phyloP scores from a whole-genome alignment of 2,113 vertebrate species.

The Carassius gibelio region DNA sequence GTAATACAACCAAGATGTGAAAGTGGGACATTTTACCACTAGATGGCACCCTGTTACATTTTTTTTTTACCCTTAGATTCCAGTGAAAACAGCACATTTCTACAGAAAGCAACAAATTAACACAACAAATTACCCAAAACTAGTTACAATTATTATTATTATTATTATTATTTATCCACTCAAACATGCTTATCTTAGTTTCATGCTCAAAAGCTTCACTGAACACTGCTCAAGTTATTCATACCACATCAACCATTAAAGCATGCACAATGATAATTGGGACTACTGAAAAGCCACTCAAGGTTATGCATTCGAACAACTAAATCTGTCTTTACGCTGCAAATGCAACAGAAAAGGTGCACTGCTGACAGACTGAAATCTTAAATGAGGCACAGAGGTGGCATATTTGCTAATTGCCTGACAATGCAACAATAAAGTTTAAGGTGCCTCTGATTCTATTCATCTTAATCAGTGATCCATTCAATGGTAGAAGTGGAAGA shows the following conservation, averaged over 20 bases:
- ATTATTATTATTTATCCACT: too few species aligned
- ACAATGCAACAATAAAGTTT: not conserved
- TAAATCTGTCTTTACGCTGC: not conserved
- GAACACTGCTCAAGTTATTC: too few species aligned
- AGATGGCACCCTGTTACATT: constrained; percentile 46
- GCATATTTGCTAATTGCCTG: not conserved
- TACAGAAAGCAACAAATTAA: too few species aligned
- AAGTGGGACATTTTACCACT: constrained; percentile 23
- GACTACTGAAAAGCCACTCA: too few species aligned
- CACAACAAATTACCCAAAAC: too few species aligned
- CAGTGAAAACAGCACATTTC: not conserved
- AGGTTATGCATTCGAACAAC: too few species aligned
- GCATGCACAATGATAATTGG: too few species aligned
- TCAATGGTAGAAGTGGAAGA: not conserved
- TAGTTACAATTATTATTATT: too few species aligned
- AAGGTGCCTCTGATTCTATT: not conserved
- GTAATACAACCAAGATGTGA: not conserved
- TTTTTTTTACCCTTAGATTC: not conserved
- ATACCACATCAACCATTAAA: not conserved
- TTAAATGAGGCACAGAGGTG: not conserved
- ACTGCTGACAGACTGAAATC: not conserved
- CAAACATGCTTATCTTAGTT: too few species aligned
- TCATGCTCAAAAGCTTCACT: not conserved
- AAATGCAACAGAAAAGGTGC: not conserved
- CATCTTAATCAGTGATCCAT: not conserved